These are phyloP conservation scores for Nematopogon swammerdamellus DNA, from an alignment of 2,888 invertebrate species.

Conservation along the genomic window DNA sequence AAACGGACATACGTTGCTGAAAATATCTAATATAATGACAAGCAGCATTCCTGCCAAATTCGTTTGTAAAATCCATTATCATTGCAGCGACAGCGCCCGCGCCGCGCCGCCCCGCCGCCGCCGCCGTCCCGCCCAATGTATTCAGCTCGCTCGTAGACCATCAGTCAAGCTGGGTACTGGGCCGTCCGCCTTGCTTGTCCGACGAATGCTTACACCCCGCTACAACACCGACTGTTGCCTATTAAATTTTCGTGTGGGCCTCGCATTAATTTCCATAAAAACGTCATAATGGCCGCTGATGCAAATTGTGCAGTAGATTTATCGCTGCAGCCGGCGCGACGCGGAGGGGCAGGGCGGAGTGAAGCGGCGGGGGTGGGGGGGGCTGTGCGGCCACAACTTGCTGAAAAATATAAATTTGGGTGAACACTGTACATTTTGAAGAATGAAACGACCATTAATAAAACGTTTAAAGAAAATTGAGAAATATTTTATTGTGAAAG, in stretches of 20 bases:
- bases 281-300: not conserved
- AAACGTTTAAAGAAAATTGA: too few species aligned
- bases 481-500: too few species aligned
- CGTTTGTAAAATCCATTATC: too few species aligned
- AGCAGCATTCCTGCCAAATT: too few species aligned
- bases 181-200: too few species aligned
- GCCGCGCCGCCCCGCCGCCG: too few species aligned
- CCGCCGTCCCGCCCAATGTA: too few species aligned
- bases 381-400: not conserved
- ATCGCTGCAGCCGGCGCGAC: not conserved
- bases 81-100: too few species aligned
- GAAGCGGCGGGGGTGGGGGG: not conserved
- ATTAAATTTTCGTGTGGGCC: not conserved
- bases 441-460: not conserved
- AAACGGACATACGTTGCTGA: too few species aligned
- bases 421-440: not conserved
- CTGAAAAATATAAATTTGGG: not conserved
- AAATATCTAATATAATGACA: too few species aligned
- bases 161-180: not conserved
- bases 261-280: not conserved
- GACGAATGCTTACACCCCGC: too few species aligned
- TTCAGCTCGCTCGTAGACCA: not conserved
- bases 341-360: too few species aligned
- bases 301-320: not conserved
- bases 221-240: not conserved